Base-by-base conservation (phyloP, 2,888 invertebrate genomes). In the Amphipyra berbera region DNA sequence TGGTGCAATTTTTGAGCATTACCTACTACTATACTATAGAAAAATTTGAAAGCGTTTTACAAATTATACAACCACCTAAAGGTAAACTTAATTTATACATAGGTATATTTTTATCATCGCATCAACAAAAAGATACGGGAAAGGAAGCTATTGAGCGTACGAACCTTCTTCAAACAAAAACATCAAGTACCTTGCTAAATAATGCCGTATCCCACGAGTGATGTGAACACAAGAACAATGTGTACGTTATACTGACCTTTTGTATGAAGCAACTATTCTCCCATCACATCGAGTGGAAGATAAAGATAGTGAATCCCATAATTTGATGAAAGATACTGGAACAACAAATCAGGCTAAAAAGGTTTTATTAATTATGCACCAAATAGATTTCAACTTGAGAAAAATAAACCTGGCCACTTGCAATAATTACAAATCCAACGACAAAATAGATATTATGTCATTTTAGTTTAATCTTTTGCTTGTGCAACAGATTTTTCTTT, bases 181-280 rank as follows among this genome's bases (percentile, higher is more conserved):
- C 44, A n/a, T 45, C 15, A 37, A 44, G 49, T 48, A 21, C 21
- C 21, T 21, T 56, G 55, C n/a, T 54, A 38, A 55, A 71, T 68
- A 71, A 71, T 61, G 35, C 6, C 46, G 27, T 41, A 69, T 72
- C 73, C 58, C 68, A 76, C 77, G 73, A 47, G 12, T 44, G 47
- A 64, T 74, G 68, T 37, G 76, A 75, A 77, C 58, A n/a, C 7
- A 37, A 37, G 33, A 72, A 72, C 72, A 72, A 74, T 69, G 50
- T 42, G 41, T 15, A 72, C 60, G 62, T 48, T 73, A 62, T 49
- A 64, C 53, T 66, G 69, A 79, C 65, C 72, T 78, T 66, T 68
- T 53, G 64, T 50, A 58, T 69, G 57, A 63, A 66, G 65, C 68
- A 74, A 79, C 46, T 41, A 21, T 58, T 49, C 63, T 72, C 68